A percentile compares a stretch with the other conserved stretches of the same genome.
Conservation (phyloP, 1,140 invertebrate genomes). For the Copidosoma floridanum region DNA sequence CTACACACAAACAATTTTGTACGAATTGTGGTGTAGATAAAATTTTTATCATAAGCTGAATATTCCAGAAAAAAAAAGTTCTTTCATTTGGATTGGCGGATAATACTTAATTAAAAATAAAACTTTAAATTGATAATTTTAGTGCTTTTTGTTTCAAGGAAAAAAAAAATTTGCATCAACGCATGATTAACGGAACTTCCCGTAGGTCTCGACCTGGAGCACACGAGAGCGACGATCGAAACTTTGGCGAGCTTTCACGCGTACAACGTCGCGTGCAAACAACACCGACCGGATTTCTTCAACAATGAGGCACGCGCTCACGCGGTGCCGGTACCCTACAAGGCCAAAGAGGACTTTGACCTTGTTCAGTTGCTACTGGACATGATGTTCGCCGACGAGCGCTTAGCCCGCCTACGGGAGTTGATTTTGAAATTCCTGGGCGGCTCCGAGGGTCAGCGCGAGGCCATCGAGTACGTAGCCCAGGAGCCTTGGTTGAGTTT, state of each 20-base stretch:
- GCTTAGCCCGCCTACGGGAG: not conserved
- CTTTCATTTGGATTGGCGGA: too few species aligned
- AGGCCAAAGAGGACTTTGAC: not conserved
- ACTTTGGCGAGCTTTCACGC: constrained; percentile 61
- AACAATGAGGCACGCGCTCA: constrained; percentile 38
- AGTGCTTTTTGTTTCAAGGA: too few species aligned
- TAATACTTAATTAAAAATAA: too few species aligned
- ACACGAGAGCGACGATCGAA: constrained; percentile 53
- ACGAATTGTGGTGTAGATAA: too few species aligned
- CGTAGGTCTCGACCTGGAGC: constrained; percentile 55
- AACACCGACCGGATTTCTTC: constrained; percentile 56
- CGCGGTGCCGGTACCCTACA: not conserved
- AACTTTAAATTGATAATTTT: too few species aligned
- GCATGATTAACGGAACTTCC: too few species aligned
- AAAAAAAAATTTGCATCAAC: too few species aligned
- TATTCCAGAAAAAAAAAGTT: too few species aligned
- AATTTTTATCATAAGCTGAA: too few species aligned
- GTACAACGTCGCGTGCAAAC: constrained; percentile 58
- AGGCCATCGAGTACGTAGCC: not conserved
- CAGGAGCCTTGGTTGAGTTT: constrained; percentile 46
- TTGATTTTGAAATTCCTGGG: not conserved
- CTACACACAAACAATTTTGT: too few species aligned
- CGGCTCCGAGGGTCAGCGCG: too few species aligned
- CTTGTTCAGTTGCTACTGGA: too few species aligned
- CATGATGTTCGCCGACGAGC: not conserved